Conservation (phyloP, 2,888 invertebrate species). For the Uloborus plumipes region DNA sequence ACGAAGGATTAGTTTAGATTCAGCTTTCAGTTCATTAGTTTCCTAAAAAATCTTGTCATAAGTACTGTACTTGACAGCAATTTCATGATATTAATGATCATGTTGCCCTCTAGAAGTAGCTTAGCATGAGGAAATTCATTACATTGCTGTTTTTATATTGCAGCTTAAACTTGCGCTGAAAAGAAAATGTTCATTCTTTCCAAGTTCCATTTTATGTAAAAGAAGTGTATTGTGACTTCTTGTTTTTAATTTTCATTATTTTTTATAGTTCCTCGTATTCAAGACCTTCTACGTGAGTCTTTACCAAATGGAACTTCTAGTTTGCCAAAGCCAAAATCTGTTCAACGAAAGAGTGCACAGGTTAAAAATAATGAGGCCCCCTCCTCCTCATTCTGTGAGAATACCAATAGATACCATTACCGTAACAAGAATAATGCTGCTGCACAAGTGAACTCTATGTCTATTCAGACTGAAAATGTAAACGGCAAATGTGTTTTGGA, state of each 20-base stretch:
- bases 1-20: no score
- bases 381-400: slow-evolving; percentile 62
- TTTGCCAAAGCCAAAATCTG: slow-evolving; percentile 52
- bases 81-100: no score
- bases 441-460: slow-evolving; percentile 55
- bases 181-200: no score
- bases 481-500: slow-evolving; percentile 28
- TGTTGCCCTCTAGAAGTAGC: no score
- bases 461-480: slow-evolving; percentile 52
- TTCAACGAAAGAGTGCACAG: slow-evolving; percentile 50
- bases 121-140: no score
- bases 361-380: slow-evolving; percentile 60
- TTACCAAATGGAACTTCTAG: slow-evolving; percentile 28
- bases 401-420: slow-evolving; percentile 20
- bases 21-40: no score
- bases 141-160: no score
- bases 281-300: slow-evolving; percentile 52
- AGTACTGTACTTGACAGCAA: no score
- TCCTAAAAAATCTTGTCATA: no score
- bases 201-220: background rate
- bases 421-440: slow-evolving; percentile 59
- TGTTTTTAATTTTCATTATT: no score
- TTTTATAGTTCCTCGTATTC: slow-evolving; percentile 56
- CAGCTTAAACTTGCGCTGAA: no score
- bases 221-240: no score